Evolutionary conservation across 2,888 invertebrate genomes (phyloP).

Genomic region (Nemotelus pantherinus): DNA sequence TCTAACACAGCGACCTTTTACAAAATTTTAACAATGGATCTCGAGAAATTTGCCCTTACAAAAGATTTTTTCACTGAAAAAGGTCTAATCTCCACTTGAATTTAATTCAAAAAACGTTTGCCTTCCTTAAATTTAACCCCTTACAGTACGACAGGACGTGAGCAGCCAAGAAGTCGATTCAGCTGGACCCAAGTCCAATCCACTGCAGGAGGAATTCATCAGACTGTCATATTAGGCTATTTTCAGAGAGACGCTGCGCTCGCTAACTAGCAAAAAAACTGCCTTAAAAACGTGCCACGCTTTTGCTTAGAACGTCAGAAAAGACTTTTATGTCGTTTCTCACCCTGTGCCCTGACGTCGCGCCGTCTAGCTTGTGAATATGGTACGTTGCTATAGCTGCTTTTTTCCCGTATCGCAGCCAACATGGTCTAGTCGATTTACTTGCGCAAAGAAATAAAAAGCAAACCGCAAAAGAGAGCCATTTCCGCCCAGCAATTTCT

Average conservation of each 20-base stretch:
- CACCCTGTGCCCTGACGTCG: neutral
- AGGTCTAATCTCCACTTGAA: slow-evolving; percentile 39
- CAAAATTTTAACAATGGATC: slow-evolving; percentile 14
- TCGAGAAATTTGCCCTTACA: slow-evolving; percentile 18
- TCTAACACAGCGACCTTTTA: neutral
- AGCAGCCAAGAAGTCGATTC: neutral
- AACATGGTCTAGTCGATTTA: neutral
- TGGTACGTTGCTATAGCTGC: neutral
- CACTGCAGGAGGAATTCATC: slow-evolving; percentile 17
- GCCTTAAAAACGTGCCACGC: neutral
- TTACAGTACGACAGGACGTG: neutral
- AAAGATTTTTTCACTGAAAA: slow-evolving; percentile 31
- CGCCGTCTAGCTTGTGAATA: neutral
- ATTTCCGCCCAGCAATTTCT: slow-evolving; percentile 41
- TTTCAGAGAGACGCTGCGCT: slow-evolving; percentile 11
- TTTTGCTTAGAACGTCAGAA: slow-evolving; percentile 27
- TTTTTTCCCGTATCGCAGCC: neutral
- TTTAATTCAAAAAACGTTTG: slow-evolving; percentile 41
- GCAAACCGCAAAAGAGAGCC: slow-evolving; percentile 32
- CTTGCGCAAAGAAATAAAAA: slow-evolving; percentile 20
- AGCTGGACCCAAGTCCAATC: neutral
- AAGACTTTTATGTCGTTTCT: slow-evolving; percentile 28
- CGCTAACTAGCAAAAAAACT: neutral
- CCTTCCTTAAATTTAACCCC: slow-evolving; percentile 32
- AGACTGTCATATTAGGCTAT: slow-evolving; percentile 33